Evolutionary conservation across 2,888 invertebrate genomes (phyloP).

Genomic region (Clitarchus hookeri): DNA sequence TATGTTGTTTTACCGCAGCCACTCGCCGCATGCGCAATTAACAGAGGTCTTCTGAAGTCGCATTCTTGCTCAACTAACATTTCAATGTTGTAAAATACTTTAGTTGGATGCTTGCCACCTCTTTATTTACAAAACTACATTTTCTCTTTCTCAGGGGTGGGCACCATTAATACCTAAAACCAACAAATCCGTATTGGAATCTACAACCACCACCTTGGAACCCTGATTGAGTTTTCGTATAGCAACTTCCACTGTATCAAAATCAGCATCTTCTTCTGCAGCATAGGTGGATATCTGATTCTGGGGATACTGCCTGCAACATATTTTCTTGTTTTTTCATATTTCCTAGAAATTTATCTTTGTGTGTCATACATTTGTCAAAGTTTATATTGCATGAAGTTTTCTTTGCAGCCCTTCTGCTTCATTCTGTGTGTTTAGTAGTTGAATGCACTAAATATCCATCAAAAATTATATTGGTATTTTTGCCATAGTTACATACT

Average conservation of each 20-base stretch:
- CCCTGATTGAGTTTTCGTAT: not conserved
- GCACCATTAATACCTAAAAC: not conserved
- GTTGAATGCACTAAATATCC: not conserved
- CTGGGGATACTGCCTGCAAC: not conserved
- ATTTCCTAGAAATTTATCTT: not conserved
- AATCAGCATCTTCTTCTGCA: not conserved
- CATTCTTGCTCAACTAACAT: not conserved
- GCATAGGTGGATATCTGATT: not conserved
- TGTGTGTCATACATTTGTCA: not conserved
- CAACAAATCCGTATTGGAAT: not conserved
- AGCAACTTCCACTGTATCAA: not conserved
- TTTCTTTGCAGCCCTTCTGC: conserved; percentile 3
- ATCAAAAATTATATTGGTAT: not conserved
- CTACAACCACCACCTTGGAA: conserved; percentile 11
- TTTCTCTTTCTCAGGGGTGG: not conserved
- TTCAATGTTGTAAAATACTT: conserved; percentile 16
- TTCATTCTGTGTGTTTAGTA: not conserved
- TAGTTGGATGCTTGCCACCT: not conserved
- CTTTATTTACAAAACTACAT: not conserved
- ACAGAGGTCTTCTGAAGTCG: not conserved
- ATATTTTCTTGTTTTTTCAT: not conserved
- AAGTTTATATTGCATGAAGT: not conserved
- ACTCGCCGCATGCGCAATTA: not conserved
- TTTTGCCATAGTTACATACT: not conserved
- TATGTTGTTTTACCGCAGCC: not conserved